Conservation (phyloP, 2,113 vertebrate genomes). For the Octodon degus region DNA sequence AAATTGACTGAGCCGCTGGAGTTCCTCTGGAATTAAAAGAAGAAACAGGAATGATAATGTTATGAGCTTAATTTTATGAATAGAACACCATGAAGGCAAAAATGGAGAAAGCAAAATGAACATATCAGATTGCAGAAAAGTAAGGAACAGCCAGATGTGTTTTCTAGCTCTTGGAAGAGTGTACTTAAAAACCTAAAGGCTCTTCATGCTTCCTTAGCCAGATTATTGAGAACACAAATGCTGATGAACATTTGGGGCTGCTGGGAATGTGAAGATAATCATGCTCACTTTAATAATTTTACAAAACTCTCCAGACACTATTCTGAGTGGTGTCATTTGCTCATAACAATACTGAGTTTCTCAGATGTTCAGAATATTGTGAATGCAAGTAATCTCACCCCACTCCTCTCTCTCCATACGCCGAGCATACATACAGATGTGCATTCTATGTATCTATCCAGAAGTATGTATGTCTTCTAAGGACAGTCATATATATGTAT, state of each 20-base stretch:
- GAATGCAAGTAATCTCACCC: neutral
- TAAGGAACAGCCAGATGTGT: slow-evolving; percentile 1
- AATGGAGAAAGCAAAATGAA: slow-evolving; percentile 31
- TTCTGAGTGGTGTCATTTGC: neutral
- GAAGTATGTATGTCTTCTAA: neutral
- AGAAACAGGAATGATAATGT: neutral
- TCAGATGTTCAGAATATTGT: neutral
- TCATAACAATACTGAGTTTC: slow-evolving; percentile 44
- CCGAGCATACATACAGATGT: neutral
- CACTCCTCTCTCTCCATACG: neutral
- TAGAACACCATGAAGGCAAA: neutral
- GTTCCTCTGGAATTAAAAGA: neutral
- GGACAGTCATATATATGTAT: neutral
- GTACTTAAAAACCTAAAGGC: slow-evolving; percentile 39
- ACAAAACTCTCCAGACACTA: neutral
- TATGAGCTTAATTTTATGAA: neutral
- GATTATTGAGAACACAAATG: slow-evolving; percentile 32
- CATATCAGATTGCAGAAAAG: slow-evolving; percentile 22
- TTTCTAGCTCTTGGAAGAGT: slow-evolving; percentile 50
- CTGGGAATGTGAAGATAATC: slow-evolving; percentile 40
- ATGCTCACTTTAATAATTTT: slow-evolving; percentile 24
- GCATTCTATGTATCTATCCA: neutral
- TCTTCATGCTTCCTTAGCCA: slow-evolving; percentile 5
- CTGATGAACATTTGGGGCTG: slow-evolving; percentile 32
- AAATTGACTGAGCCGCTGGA: too few relatives aligned